Base-by-base conservation (phyloP, 64 coral and sea anemone species). In the Orbicella faveolata region DNA sequence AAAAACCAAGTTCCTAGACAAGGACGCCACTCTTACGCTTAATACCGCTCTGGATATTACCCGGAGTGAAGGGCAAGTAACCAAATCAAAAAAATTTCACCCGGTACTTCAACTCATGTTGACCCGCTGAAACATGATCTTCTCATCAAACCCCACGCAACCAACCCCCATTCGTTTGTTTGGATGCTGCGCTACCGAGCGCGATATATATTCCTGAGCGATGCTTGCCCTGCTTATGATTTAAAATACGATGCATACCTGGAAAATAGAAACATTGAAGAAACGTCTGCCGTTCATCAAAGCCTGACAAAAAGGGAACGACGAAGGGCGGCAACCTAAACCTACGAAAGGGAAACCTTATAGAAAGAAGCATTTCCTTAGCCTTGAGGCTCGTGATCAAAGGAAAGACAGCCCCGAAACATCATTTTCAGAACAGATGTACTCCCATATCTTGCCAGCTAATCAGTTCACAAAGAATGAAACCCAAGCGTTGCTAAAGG, bases 181-280 rank as follows among this genome's bases (percentile, higher is more conserved):
- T 93, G 88, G 94, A 80, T 93, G 90, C 52, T 96, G 90, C 90
- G 94, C 52, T 36, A 88, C 84, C n/a, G 79, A 26, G 23, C 86
- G 89, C 70, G 75, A 86, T 62, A 65, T 77, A 44, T 30, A 30
- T 30, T 30, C 87, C 90, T 4, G 61, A 92, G 34, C 59, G 90
- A 52, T 87, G 86, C 73, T 62, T 93, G 90, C 53, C 94, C 87
- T 4, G 94, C 90, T 48, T 89, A 88, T 26, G 87, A 83, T 12
- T 89, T 55, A 34, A 78, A 83, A 72, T 95, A 73, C 30, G 75
- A 84, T 84, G 75, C 36, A 36, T 92, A 80, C 2, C 89, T 51
- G 74, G 51, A 30, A 80, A 90, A 41, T 36, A 59, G 63, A 86
- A 90, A 70, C 88, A 90, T 63, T 90, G 39, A 4, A 41, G 39